A percentile compares a stretch with the other conserved stretches of the same genome.
Evolutionary conservation across 2,797 vertebrate genomes (phyloP).

Genomic region (Cichlasoma orientale): DNA sequence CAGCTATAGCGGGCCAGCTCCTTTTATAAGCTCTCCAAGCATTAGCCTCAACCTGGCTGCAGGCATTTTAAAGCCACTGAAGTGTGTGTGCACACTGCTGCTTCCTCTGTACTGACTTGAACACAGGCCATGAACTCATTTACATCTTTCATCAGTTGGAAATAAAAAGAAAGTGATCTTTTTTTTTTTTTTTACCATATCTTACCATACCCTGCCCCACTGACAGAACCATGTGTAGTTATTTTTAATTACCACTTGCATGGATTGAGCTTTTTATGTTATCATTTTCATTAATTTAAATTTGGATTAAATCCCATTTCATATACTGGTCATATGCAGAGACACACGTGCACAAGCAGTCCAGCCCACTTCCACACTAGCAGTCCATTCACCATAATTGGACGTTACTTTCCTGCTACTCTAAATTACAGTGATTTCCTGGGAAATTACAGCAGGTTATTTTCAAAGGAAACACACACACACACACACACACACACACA

Average conservation of each 20-base stretch:
- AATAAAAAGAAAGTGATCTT: neutral
- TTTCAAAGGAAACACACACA: slow-evolving; percentile 43
- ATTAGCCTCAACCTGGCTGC: slow-evolving; percentile 14
- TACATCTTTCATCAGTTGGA: slow-evolving; percentile 20
- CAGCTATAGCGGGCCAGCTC: slow-evolving; percentile 17
- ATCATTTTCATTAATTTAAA: slow-evolving; percentile 39
- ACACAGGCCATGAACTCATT: slow-evolving; percentile 18
- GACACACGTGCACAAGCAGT: neutral
- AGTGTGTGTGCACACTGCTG: slow-evolving; percentile 1
- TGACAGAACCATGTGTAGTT: neutral
- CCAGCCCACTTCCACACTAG: slow-evolving; percentile 34
- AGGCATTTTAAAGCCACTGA: slow-evolving; percentile 23
- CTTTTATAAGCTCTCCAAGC: slow-evolving; percentile 1
- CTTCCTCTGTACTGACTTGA: slow-evolving; percentile 1
- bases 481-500: neutral
- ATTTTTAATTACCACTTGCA: slow-evolving; percentile 29
- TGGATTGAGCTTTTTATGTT: slow-evolving; percentile 16
- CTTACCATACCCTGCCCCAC: neutral
- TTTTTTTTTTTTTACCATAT: neutral
- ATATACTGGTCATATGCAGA: slow-evolving; percentile 9
- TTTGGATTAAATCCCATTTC: slow-evolving; percentile 34
- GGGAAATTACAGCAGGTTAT: slow-evolving; percentile 69
- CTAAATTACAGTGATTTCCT: slow-evolving; percentile 71
- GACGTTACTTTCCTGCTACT: slow-evolving; percentile 72
- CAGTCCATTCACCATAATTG: slow-evolving; percentile 65